These are phyloP conservation scores for Daboia siamensis DNA, from an alignment of 2,113 vertebrate genomes.

Conservation along the genomic window DNA sequence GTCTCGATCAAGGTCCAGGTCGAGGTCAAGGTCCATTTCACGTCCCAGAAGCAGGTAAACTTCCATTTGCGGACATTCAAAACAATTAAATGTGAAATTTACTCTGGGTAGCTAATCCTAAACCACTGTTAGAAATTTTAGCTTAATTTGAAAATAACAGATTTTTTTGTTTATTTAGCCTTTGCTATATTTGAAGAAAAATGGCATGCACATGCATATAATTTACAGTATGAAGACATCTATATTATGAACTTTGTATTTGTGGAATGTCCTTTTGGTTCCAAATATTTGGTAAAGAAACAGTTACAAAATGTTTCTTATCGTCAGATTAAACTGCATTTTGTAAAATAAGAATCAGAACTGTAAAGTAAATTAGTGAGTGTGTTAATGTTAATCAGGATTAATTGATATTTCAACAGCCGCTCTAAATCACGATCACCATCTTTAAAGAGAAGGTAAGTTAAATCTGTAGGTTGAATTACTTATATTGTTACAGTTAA, in stretches of 20 bases:
- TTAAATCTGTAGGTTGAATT: neutral
- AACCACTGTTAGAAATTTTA: neutral
- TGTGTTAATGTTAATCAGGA: conserved; percentile 7
- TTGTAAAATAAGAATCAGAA: neutral
- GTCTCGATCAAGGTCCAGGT: conserved; percentile 79
- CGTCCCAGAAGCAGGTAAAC: conserved; percentile 80
- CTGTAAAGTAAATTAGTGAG: neutral
- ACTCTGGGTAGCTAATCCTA: neutral
- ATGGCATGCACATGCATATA: neutral
- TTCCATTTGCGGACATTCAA: neutral
- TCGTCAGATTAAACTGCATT: neutral
- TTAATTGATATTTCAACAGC: conserved; percentile 69
- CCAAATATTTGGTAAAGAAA: neutral
- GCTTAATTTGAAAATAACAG: neutral
- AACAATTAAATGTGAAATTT: neutral
- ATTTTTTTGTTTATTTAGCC: neutral
- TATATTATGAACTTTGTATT: neutral
- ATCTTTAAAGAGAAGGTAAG: conserved; percentile 85
- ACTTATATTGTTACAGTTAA: neutral
- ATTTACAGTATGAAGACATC: neutral
- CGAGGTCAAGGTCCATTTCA: conserved; percentile 79
- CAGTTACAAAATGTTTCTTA: neutral
- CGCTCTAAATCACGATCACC: conserved; percentile 81
- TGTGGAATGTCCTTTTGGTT: neutral
- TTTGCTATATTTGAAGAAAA: neutral